Conservation (phyloP, 1,140 invertebrate species). For the Drosophila rhopaloa region DNA sequence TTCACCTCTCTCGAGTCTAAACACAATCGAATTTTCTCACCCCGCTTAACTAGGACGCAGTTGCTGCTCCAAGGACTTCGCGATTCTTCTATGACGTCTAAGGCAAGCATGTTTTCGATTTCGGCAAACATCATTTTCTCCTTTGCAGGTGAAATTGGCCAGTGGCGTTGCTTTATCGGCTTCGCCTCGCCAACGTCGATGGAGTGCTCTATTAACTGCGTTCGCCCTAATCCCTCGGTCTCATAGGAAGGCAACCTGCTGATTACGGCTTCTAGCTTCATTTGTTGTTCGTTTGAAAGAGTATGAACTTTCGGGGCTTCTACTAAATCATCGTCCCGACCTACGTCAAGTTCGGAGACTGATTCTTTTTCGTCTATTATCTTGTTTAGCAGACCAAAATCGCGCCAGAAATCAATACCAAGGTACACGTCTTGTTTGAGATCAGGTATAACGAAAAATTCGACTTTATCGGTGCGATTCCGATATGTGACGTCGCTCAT, state of each 20-base stretch:
- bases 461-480: neutral
- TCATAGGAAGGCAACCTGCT: neutral
- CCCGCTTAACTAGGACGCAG: constrained; percentile 16
- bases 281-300: neutral
- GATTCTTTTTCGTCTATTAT: neutral
- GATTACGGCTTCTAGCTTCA: neutral
- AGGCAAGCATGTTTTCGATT: constrained; percentile 1
- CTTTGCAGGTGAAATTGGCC: constrained; percentile 18
- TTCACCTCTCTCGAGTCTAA: neutral
- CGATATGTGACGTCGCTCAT: neutral
- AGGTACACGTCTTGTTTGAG: constrained; percentile 1
- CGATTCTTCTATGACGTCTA: constrained; percentile 4
- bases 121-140: constrained; percentile 24
- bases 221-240: constrained; percentile 9
- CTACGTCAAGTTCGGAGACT: neutral
- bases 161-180: constrained; percentile 28
- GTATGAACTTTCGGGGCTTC: too few relatives aligned
- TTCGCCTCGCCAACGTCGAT: constrained; percentile 16
- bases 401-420: neutral
- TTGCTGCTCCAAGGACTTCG: constrained; percentile 40
- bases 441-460: constrained; percentile 3
- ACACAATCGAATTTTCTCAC: constrained; percentile 1
- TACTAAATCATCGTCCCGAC: neutral
- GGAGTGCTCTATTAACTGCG: constrained; percentile 9
- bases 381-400: constrained; percentile 1